Base-by-base conservation (phyloP, 2,113 vertebrate species). In the Kryptolebias marmoratus region DNA sequence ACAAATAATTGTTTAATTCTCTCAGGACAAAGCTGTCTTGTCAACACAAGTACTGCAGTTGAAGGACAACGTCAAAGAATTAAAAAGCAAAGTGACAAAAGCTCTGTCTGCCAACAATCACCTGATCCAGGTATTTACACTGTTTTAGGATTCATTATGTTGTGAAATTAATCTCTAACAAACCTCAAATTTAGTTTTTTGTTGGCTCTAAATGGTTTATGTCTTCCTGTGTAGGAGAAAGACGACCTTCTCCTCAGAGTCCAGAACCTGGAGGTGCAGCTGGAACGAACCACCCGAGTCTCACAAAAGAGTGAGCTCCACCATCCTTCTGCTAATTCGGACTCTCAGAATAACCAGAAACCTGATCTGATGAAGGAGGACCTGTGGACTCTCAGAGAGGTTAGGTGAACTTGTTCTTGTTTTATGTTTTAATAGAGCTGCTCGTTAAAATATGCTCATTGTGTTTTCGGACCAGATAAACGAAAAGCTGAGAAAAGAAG, bases 1-100 rank as follows among this genome's bases (percentile, higher is more conserved):
- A 7, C 18, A 18, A 18, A 18, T 15, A 3, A 36, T 13, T 73
- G 36, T 57, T 4, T 53, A 3, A 44, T 45, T 71, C 39, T 71
- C 22, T 61, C 80, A 95, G 94, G 93, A 95, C 64, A 94, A 92
- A 73, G 91, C 92, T 4, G 69, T 90, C 36, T 72, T 94, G 54
- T 90, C 90, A 2, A 88, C 92, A 53, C 89, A 94, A 71, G 81
- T 85, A 22, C 22, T 87, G 47, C 89, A 86, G 42, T 49, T 94
- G 73, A 93, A 94, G 71, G 85, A 92, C 59, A 81, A 72, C 44
- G 66, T 92, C 15, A 85, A 86, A 75, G 90, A 93, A 16, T 78
- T 94, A 28, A 90, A 86, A 54, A 14, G 58, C 55, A 90, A 90
- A 66, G 53, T 92, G 31, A 77, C 77, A 2, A 9, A 15, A 28